phyloP scores from a whole-genome alignment of 2,113 vertebrate species.

The Catharus bicknelli region DNA sequence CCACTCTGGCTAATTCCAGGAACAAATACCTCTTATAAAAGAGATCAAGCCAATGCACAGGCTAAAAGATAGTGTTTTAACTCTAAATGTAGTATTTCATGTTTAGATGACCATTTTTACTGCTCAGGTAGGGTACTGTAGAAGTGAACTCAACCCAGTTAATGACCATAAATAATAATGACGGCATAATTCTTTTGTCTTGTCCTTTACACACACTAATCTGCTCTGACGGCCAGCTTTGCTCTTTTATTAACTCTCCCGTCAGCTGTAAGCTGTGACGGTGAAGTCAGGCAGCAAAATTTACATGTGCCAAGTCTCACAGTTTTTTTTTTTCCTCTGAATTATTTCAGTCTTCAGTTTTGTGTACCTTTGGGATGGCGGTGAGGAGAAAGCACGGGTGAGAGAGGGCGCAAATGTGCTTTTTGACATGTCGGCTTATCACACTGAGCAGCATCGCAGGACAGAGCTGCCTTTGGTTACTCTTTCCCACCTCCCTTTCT shows the following conservation, averaged over 20 bases:
- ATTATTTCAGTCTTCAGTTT: slow-evolving; percentile 20
- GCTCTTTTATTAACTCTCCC: slow-evolving; percentile 92
- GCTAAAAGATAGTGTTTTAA: not conserved
- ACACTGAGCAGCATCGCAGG: not conserved
- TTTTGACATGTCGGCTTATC: not conserved
- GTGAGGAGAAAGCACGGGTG: not conserved
- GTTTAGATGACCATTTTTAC: slow-evolving; percentile 63
- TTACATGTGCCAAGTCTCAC: slow-evolving; percentile 74
- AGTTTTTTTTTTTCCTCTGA: not conserved
- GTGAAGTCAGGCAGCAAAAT: slow-evolving; percentile 91
- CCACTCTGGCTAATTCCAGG: not conserved
- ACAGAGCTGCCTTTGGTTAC: not conserved
- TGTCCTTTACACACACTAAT: slow-evolving; percentile 87
- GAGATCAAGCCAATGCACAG: not conserved
- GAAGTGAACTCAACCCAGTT: slow-evolving; percentile 82
- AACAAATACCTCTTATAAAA: slow-evolving; percentile 6
- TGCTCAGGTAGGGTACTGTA: slow-evolving; percentile 75
- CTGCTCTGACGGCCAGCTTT: slow-evolving; percentile 91
- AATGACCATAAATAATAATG: slow-evolving; percentile 89
- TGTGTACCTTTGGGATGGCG: not conserved
- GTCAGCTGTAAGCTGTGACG: slow-evolving; percentile 89
- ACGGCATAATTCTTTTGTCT: slow-evolving; percentile 86
- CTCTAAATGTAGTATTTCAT: slow-evolving; percentile 45
- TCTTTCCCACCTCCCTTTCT: not conserved
- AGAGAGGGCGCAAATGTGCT: not conserved